A percentile compares a stretch with the other conserved stretches of the same genome.
These are phyloP conservation scores for Notechis scutatus DNA, from an alignment of 2,113 vertebrate genomes.

Conservation along the genomic window DNA sequence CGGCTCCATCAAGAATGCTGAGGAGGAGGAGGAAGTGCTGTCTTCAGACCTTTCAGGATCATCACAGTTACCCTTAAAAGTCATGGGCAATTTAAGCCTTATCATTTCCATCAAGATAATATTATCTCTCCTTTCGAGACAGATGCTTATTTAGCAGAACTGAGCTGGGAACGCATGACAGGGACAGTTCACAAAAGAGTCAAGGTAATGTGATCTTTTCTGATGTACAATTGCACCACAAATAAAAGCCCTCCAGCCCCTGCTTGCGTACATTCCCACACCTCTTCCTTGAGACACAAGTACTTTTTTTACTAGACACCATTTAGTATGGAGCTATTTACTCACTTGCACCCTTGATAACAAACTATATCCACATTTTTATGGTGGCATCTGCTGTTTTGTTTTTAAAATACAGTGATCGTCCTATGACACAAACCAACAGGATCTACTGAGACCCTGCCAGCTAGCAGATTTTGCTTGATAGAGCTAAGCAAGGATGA, in stretches of 20 bases:
- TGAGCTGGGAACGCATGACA: neutral
- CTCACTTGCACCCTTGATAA: neutral
- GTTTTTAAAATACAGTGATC: neutral
- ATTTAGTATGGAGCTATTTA: neutral
- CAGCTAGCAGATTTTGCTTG: neutral
- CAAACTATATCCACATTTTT: neutral
- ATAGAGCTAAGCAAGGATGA: conserved; percentile 6
- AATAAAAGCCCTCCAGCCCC: neutral
- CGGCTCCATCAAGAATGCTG: no score
- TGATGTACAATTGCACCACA: neutral
- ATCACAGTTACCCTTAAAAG: conserved; percentile 16
- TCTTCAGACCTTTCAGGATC: neutral
- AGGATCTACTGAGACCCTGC: neutral
- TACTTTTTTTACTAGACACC: neutral
- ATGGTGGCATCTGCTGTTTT: neutral
- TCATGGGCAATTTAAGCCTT: conserved; percentile 19
- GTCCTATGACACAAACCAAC: neutral
- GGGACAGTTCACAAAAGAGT: neutral
- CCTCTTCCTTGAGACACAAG: neutral
- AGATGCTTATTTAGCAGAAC: neutral
- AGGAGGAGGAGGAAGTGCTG: neutral
- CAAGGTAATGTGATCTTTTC: neutral
- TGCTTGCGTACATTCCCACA: neutral
- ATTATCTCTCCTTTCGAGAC: conserved; percentile 21
- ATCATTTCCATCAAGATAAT: conserved; percentile 23